Base-by-base conservation (phyloP, 2,888 invertebrate genomes). In the Piscicola geometra region DNA sequence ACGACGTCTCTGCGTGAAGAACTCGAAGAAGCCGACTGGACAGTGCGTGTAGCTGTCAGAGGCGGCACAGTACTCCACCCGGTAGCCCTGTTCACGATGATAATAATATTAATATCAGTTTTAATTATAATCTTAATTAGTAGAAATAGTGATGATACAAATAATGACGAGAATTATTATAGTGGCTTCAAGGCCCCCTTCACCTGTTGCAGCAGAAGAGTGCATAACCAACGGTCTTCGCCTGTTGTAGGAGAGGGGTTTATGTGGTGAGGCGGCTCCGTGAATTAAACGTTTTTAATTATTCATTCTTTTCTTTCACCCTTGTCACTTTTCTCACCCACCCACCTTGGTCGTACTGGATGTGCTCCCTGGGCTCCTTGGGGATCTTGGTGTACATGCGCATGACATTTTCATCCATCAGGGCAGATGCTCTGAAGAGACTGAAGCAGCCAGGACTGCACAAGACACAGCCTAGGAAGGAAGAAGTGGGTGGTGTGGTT, bases 141-240 rank as follows among this genome's bases (percentile, higher is more conserved):
- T n/a, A n/a, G n/a, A n/a, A n/a, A n/a, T n/a, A n/a, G n/a, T n/a
- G n/a, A n/a, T n/a, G n/a, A n/a, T n/a, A n/a, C n/a, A n/a, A n/a
- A n/a, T n/a, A n/a, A n/a, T n/a, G n/a, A n/a, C n/a, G n/a, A n/a
- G n/a, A n/a, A n/a, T n/a, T n/a, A n/a, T n/a, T n/a, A n/a, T n/a
- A n/a, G n/a, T n/a, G n/a, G n/a, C n/a, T n/a, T n/a, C n/a, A n/a
- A n/a, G n/a, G n/a, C n/a, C n/a, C 86, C n/a, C n/a, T n/a, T n/a
- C n/a, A n/a, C n/a, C n/a, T 97, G 89, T 87, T 99, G 98, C 18
- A 99, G 88, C 28, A 99, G 87, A 60, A 99, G 87, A 0, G 98
- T 99, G 84, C 98, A 98, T 77, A 99, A 88, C 98, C 98, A 99
- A 86, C 98, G 91, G 89, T 99, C 98, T 88, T 99, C 98, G 67